Base-by-base conservation (phyloP, 2,113 vertebrate species). In the Hemicordylus capensis region DNA sequence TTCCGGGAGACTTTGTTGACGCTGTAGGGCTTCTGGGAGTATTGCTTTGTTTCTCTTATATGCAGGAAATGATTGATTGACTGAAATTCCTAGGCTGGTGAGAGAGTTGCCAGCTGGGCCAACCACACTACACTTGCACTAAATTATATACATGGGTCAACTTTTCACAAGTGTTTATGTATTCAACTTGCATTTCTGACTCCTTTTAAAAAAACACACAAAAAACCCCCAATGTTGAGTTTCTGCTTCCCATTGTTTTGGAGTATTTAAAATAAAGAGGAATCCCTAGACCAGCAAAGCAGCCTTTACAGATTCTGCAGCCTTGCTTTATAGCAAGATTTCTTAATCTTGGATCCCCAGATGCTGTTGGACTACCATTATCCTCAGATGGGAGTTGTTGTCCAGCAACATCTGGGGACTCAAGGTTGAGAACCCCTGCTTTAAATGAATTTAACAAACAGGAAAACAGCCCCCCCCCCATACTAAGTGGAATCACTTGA, bases 401-500 rank as follows among this genome's bases (percentile, higher is more conserved):
- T n/a, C n/a, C n/a, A n/a, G n/a, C n/a, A n/a, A n/a, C n/a, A n/a
- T n/a, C n/a, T n/a, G n/a, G n/a, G n/a, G n/a, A n/a, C n/a, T n/a
- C n/a, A n/a, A n/a, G n/a, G n/a, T n/a, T n/a, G n/a, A n/a, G n/a
- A n/a, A n/a, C n/a, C n/a, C n/a, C n/a, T n/a, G n/a, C n/a, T 46
- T 81, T 48, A 61, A 85, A 51, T 39, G 28, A 75, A 42, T 46
- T 81, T 76, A 67, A 17, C 19, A 84, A 88, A 76, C 63, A 84
- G 9, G 4, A 92, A 11, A 19, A 80, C 24, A 80, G 80, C 6
- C 1, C 42, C 77, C 1, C 42, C 77, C 81, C 56, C 34, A 76
- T 78, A 69, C 72, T 88, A 46, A 61, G 54, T 73, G 66, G 80
- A 37, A 89, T 86, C 74, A 89, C 24, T 77, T 81, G 48, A 89